These are phyloP conservation scores for Colostygia pectinataria DNA, from an alignment of 2,888 invertebrate species.

Conservation along the genomic window DNA sequence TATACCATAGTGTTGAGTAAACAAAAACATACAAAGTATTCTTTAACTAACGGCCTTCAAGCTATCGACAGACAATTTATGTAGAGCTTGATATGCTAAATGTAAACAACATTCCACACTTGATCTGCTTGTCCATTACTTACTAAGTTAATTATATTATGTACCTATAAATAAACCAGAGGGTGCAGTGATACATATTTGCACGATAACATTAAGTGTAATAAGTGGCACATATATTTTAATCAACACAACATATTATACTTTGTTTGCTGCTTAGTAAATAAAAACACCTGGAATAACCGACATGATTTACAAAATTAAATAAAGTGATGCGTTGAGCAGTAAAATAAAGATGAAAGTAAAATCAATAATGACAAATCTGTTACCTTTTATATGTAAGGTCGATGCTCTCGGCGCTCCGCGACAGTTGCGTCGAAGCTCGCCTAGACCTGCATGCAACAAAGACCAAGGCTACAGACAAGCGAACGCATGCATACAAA, in stretches of 20 bases:
- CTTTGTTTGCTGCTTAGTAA: too few relatives aligned
- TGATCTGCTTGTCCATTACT: conserved; percentile 31
- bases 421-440: conserved; percentile 91
- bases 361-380: conserved; percentile 8
- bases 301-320: too few relatives aligned
- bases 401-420: conserved; percentile 86
- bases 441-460: conserved; percentile 91
- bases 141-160: conserved; percentile 27
- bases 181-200: conserved; percentile 21
- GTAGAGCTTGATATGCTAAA: conserved; percentile 31
- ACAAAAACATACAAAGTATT: background rate
- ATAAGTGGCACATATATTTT: background rate
- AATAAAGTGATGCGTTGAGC: background rate
- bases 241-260: background rate
- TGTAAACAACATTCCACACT: conserved; percentile 43
- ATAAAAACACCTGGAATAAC: too few relatives aligned
- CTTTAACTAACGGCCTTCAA: conserved; percentile 15
- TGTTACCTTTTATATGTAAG: conserved; percentile 84
- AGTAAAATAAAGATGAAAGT: too few relatives aligned
- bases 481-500: conserved; percentile 69
- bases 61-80: conserved; percentile 25
- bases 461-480: conserved; percentile 79
- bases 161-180: conserved; percentile 23
- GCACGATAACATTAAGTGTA: conserved; percentile 16
- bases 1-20: background rate